A percentile compares a stretch with the other conserved stretches of the same genome.
phyloP scores from a whole-genome alignment of 2,888 invertebrate species.

The Conops quadrifasciatus region DNA sequence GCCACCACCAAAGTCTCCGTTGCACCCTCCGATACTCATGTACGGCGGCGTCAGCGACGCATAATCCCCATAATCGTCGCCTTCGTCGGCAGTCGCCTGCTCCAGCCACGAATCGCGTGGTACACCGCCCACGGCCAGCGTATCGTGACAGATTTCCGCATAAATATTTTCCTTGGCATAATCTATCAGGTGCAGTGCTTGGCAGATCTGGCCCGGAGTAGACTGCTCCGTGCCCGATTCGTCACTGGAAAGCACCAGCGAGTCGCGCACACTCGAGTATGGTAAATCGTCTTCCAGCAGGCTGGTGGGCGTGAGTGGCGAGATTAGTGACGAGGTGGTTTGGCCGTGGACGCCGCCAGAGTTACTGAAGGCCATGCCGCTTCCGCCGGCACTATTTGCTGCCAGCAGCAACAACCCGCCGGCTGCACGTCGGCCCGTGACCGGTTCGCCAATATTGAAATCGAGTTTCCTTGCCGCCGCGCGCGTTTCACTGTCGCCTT shows the following conservation, averaged over 20 bases:
- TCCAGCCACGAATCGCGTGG: constrained; percentile 37
- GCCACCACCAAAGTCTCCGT: neutral
- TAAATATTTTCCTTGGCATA: constrained; percentile 73
- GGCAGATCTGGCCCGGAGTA: constrained; percentile 44
- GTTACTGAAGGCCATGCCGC: neutral
- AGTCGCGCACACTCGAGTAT: constrained; percentile 76
- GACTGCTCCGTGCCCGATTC: constrained; percentile 45
- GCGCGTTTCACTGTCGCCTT: constrained; percentile 38
- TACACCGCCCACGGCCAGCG: constrained; percentile 45
- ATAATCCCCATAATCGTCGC: constrained; percentile 55
- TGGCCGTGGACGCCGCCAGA: constrained; percentile 17
- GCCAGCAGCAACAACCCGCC: constrained; percentile 56
- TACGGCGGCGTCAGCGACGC: constrained; percentile 54
- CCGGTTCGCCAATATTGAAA: constrained; percentile 56
- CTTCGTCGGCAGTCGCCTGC: constrained; percentile 38
- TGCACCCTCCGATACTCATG: constrained; percentile 21
- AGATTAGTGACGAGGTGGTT: constrained; percentile 44
- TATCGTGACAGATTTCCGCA: constrained; percentile 71
- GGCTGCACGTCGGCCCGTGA: constrained; percentile 58
- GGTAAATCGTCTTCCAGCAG: constrained; percentile 71
- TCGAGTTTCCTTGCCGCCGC: constrained; percentile 46
- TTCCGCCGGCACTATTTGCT: constrained; percentile 25
- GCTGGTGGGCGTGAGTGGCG: constrained; percentile 49
- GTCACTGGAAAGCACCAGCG: constrained; percentile 65
- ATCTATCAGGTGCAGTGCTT: constrained; percentile 52